Percentiles rank a stretch among this genome's conserved stretches.
phyloP scores from a whole-genome alignment of 1,140 invertebrate genomes.

The Dryas iulia region DNA sequence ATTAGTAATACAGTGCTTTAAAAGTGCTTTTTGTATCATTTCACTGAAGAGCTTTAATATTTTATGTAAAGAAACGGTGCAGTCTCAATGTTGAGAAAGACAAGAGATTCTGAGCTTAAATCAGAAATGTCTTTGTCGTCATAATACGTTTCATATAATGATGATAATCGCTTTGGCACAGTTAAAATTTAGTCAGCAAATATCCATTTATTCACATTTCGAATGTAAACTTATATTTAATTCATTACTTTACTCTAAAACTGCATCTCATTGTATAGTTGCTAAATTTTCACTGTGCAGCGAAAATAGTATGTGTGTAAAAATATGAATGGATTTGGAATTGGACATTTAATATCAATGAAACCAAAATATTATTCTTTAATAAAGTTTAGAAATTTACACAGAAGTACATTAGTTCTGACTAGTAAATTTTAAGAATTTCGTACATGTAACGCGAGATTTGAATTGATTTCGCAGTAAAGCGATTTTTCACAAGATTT shows the following conservation, averaged over 20 bases:
- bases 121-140: too few relatives aligned
- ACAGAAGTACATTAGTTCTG: not conserved
- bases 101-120: too few relatives aligned
- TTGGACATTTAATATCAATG: not conserved
- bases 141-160: not conserved
- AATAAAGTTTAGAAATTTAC: not conserved
- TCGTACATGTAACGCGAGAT: not conserved
- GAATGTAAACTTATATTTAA: not conserved
- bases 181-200: not conserved
- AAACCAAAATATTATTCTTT: too few relatives aligned
- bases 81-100: not conserved
- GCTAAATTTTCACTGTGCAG: not conserved
- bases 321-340: not conserved
- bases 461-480: not conserved
- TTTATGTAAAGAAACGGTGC: not conserved
- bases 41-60: not conserved
- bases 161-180: not conserved
- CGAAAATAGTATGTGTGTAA: not conserved
- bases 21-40: not conserved
- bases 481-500: not conserved
- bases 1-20: not conserved
- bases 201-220: not conserved
- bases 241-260: not conserved
- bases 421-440: not conserved
- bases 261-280: not conserved